Percentiles rank a stretch among this genome's conserved stretches.
These are phyloP conservation scores for Trachythela sp. DNA, from an alignment of 64 coral and sea anemone genomes.

Conservation along the genomic window DNA sequence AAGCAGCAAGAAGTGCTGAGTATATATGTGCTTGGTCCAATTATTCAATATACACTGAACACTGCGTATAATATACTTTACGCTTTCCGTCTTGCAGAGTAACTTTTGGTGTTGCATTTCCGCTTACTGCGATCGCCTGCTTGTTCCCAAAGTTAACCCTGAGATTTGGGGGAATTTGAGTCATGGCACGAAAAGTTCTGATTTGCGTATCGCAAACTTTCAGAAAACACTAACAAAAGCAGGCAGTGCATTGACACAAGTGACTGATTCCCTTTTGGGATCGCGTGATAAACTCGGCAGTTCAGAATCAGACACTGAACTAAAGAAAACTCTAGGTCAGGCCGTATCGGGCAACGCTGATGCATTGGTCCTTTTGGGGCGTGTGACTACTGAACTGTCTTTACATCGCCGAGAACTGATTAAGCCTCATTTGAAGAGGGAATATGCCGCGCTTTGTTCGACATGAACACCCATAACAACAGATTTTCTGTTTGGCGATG, in stretches of 20 bases:
- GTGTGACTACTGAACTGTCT: background rate
- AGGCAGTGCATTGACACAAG: background rate
- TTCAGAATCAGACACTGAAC: background rate
- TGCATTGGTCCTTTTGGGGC: background rate
- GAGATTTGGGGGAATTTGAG: background rate
- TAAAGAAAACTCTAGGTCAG: background rate
- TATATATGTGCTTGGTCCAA: too few species aligned
- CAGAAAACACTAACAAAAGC: background rate
- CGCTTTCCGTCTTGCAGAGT: too few species aligned
- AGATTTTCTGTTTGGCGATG: constrained; percentile 13
- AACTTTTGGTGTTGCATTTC: too few species aligned
- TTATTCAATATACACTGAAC: too few species aligned
- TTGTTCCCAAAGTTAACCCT: background rate
- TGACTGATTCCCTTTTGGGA: background rate
- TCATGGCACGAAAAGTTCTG: background rate
- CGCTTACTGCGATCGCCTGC: background rate
- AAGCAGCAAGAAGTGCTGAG: too few species aligned
- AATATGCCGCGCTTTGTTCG: background rate
- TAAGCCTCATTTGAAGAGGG: background rate
- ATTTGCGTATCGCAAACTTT: background rate
- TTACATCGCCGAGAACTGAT: background rate
- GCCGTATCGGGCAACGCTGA: background rate
- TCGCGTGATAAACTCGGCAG: too few species aligned
- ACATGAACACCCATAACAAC: background rate
- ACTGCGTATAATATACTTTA: too few species aligned